Base-by-base conservation (phyloP, 2,888 invertebrate genomes). In the Latheticus oryzae region DNA sequence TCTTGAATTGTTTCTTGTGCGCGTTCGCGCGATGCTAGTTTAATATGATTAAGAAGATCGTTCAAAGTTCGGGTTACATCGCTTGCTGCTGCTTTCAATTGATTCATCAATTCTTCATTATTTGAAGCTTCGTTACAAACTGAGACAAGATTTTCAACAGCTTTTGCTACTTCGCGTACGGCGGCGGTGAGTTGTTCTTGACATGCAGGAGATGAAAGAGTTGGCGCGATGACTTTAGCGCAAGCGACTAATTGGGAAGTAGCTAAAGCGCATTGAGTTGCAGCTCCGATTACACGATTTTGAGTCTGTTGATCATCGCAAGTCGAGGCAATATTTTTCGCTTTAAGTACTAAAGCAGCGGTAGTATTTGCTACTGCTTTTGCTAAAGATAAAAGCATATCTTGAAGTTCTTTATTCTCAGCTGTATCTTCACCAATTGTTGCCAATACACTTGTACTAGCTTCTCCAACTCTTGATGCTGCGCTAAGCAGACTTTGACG, bases 281-380 rank as follows among this genome's bases (percentile, higher is more conserved):
- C 99, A 0, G 96, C 93, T 0, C 93, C 92, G 67, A 99, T 97
- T 35, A 98, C 95, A 68, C 84, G 83, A 77, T 93, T 93, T 79
- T 94, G 93, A 17, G 88, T 85, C 23, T 86, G 87, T 62, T 90
- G 90, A 67, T 92, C 91, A 37, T 87, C 85, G 73, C 91, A 91
- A 64, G 92, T 92, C 0, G 93, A 92, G 0, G 98, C 97, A 61
- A 98, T 96, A 70, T 93, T 93, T 82, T 98, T 97, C 0, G 98
- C 97, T 75, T 95, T 93, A 48, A 98, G 83, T 1, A 99, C 98
- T 43, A 99, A 80, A 1, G 95, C 93, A 0, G 99, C 98, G 0
- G 99, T 97, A 1, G 97, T 95, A 76, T 97, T 99, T 28, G 99
- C 99, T 17, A 99, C 98, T 0, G 93, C 94, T 80, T 98, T 98